Evolutionary conservation across 1,140 invertebrate species (phyloP), one percentile per base, ranked within the genome.

Genomic region (Ridgeia piscesae): DNA sequence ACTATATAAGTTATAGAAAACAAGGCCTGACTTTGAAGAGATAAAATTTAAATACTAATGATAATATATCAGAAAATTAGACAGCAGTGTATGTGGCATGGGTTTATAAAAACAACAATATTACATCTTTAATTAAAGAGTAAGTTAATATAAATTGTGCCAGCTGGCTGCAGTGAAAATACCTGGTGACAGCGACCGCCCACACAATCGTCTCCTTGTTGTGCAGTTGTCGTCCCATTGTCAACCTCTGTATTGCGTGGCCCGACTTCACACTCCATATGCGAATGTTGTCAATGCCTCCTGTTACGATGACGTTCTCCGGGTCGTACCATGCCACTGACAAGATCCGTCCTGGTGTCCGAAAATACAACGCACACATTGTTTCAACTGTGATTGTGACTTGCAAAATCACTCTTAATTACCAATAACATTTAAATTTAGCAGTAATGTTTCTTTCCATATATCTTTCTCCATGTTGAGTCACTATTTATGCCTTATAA

Each of bases 221-320:
- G 90, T 93, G 95, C 34, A 95, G 93, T 88, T 96, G 95, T 93
- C 97, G 96, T 2, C 97, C 97, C 6, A 98, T 97, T 1, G 97
- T 97, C 96, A 99, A 97, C 93, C 97, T 97, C 94, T 98, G 97
- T 93, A 98, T 96, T 0, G 98, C 98, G 95, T 98, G 97, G 1
- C 98, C 98, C 48, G 97, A 97, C 48, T 97, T 95, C 0, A 98
- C 97, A 96, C 98, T 97, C 98, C 98, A 99, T 48, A 99, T 97
- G 94, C 98, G 97, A 34, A 99, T 97, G 77, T 97, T 97, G 95
- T 99, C 97, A 11, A 97, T 95, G 1, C 98, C 98, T 1, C 98
- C 98, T 93, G 98, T 98, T 1, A 98, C 97, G 91, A 99, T 97
- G 94, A 97, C 97, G 93, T 97, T 97, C 77, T 98, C 98, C 35